phyloP scores from a whole-genome alignment of 2,888 invertebrate species.

The Galerucella nymphaeae region DNA sequence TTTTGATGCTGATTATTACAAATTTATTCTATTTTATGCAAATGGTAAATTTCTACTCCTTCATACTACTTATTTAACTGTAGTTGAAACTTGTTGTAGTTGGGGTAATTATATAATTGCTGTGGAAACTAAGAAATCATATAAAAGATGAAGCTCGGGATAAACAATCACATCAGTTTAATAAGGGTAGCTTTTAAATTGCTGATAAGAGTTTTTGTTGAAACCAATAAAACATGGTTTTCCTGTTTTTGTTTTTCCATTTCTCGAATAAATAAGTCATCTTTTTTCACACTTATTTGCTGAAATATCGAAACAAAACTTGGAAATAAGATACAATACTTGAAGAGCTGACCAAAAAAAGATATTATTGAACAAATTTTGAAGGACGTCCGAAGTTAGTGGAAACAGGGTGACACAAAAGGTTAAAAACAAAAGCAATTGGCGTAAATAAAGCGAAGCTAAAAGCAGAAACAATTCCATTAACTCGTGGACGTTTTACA shows the following conservation, averaged over 20 bases:
- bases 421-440: not conserved
- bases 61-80: not conserved
- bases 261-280: too few relatives aligned
- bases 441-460: not conserved
- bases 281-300: too few relatives aligned
- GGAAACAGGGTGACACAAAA: not conserved
- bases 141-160: not conserved
- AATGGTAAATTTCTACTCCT: conserved; percentile 7
- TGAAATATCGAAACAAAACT: too few relatives aligned
- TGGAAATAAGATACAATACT: not conserved
- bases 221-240: too few relatives aligned
- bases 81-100: not conserved
- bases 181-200: not conserved
- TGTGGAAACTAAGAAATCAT: not conserved
- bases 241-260: too few relatives aligned
- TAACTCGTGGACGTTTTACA: not conserved
- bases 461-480: not conserved
- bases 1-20: conserved; percentile 12
- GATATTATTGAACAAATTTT: too few relatives aligned
- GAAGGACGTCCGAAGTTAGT: not conserved
- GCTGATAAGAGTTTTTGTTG: too few relatives aligned
- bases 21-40: conserved; percentile 19
- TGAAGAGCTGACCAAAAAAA: not conserved
- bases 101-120: not conserved
- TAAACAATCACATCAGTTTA: not conserved